Conservation (phyloP, 2,888 invertebrate genomes). For the Stratiomys singularior region DNA sequence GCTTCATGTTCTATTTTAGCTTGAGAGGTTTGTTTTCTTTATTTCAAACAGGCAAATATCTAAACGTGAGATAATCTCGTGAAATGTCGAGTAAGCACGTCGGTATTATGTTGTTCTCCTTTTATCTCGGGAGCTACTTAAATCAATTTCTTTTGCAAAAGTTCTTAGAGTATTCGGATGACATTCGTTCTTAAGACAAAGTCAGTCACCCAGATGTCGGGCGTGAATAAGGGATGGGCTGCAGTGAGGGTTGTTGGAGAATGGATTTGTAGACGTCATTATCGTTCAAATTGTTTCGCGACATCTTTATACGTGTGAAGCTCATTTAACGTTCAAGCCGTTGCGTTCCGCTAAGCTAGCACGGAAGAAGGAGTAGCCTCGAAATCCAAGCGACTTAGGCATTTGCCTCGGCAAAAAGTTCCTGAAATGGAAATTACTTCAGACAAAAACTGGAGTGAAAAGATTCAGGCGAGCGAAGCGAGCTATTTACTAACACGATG, state of each 20-base stretch:
- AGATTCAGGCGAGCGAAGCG: background rate
- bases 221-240: background rate
- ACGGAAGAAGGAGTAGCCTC: background rate
- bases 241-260: background rate
- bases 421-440: background rate
- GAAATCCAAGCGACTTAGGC: background rate
- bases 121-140: conserved; percentile 1
- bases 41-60: background rate
- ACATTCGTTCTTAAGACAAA: background rate
- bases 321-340: background rate
- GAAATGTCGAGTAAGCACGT: conserved; percentile 8
- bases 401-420: background rate
- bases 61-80: conserved; percentile 17
- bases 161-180: conserved; percentile 2
- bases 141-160: conserved; percentile 12
- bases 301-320: background rate
- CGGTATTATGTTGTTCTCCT: background rate
- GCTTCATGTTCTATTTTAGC: background rate
- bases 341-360: background rate
- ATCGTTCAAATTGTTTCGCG: background rate
- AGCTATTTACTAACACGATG: background rate
- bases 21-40: background rate
- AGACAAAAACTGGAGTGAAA: background rate
- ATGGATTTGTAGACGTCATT: background rate
- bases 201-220: background rate